These are phyloP conservation scores for Sphenopsis melanotis DNA, from an alignment of 2,797 vertebrate species.

Conservation along the genomic window DNA sequence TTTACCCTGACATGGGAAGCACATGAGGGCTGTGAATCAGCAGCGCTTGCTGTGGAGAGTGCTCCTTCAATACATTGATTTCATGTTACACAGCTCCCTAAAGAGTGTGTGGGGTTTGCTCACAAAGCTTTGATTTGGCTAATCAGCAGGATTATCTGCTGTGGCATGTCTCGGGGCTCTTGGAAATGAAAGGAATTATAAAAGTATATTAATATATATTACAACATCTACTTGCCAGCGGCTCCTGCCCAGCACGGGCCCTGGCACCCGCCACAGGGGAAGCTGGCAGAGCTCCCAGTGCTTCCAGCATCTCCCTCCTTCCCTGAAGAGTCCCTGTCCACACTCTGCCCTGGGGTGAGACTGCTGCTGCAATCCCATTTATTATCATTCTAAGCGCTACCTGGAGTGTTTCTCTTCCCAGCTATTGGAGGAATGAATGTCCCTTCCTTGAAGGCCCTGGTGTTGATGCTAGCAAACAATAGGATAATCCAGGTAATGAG, in stretches of 20 bases:
- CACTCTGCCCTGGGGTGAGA: not conserved
- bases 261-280: not conserved
- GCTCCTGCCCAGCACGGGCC: not conserved
- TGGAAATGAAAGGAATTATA: conserved; percentile 27
- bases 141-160: conserved; percentile 39
- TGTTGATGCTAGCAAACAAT: not conserved
- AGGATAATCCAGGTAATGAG: not conserved
- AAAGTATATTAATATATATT: conserved; percentile 5
- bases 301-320: not conserved
- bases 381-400: not conserved
- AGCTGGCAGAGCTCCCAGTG: not conserved
- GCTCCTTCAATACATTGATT: conserved; percentile 18
- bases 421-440: not conserved
- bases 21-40: not conserved
- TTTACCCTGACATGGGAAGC: not conserved
- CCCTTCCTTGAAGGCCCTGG: not conserved
- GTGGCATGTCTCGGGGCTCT: not conserved
- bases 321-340: not conserved
- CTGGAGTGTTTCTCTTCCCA: not conserved
- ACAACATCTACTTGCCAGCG: not conserved
- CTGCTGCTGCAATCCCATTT: not conserved
- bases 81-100: not conserved
- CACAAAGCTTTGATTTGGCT: conserved; percentile 36
- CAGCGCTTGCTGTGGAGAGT: not conserved
- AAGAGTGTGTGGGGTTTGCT: not conserved